Conservation (phyloP, 2,888 invertebrate species). For the Pecten maximus region DNA sequence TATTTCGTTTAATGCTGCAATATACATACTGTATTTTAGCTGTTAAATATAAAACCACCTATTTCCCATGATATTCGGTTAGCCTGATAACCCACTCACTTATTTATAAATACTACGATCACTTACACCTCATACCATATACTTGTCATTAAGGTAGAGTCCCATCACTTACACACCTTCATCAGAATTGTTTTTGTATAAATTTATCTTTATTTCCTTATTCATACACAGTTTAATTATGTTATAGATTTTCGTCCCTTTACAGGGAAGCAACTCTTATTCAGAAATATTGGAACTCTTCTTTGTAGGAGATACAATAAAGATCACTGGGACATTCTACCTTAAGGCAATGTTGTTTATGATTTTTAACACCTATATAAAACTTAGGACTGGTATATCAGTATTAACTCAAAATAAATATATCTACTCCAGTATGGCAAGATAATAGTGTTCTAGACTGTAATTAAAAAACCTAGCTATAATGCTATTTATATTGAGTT, state of each 20-base stretch:
- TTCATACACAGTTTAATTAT: too few relatives aligned
- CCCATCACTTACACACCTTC: too few relatives aligned
- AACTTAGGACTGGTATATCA: too few relatives aligned
- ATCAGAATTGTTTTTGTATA: too few relatives aligned
- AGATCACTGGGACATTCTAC: too few relatives aligned
- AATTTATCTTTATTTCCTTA: too few relatives aligned
- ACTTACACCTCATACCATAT: background rate
- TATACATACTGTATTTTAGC: background rate
- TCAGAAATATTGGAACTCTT: too few relatives aligned
- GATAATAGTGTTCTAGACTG: background rate
- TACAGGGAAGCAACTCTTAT: too few relatives aligned
- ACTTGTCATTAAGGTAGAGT: too few relatives aligned
- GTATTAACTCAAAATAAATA: background rate
- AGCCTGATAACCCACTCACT: background rate
- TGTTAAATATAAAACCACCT: background rate
- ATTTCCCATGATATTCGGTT: background rate
- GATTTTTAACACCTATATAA: too few relatives aligned
- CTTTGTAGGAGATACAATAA: too few relatives aligned
- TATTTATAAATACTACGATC: background rate
- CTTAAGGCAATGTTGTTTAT: background rate
- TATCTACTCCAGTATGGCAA: background rate
- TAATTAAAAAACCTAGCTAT: background rate
- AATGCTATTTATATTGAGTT: background rate
- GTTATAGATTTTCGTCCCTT: too few relatives aligned
- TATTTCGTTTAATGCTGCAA: slow-evolving; percentile 13